A percentile compares a stretch with the other conserved stretches of the same genome.
These are phyloP conservation scores for Sylvia borin DNA, from an alignment of 2,797 vertebrate genomes.

Conservation along the genomic window DNA sequence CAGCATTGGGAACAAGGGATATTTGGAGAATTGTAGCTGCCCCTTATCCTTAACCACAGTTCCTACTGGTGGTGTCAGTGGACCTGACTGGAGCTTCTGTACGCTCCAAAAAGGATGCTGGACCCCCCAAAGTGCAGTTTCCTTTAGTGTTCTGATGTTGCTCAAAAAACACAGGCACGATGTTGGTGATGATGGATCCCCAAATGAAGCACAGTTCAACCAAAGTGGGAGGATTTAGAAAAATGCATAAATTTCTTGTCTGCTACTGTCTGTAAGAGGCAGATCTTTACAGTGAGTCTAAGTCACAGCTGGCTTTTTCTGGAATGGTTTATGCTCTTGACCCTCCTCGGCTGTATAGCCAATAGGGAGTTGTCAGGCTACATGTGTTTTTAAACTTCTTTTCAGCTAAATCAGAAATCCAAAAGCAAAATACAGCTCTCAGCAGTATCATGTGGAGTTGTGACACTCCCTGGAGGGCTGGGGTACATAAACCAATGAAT, in stretches of 20 bases:
- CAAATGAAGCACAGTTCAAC: conserved; percentile 20
- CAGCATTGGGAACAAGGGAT: neutral
- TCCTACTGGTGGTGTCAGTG: conserved; percentile 20
- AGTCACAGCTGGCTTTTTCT: conserved; percentile 69
- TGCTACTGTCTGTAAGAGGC: conserved; percentile 56
- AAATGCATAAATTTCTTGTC: conserved; percentile 63
- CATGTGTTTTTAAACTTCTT: conserved; percentile 70
- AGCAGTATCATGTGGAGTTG: conserved; percentile 58
- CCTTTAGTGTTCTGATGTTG: neutral
- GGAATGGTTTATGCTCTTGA: conserved; percentile 63
- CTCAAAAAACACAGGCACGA: neutral
- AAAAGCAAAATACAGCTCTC: conserved; percentile 63
- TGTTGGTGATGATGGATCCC: conserved; percentile 40
- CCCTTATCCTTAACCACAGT: neutral
- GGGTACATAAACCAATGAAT: conserved; percentile 60
- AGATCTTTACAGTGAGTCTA: conserved; percentile 58
- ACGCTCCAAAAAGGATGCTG: neutral
- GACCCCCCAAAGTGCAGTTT: neutral
- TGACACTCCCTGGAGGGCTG: conserved; percentile 51
- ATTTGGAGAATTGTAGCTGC: neutral
- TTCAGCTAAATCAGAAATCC: conserved; percentile 65
- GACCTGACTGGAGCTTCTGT: neutral
- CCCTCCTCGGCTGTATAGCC: conserved; percentile 57
- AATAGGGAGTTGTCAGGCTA: conserved; percentile 70
- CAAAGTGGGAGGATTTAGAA: conserved; percentile 32